phyloP scores from a whole-genome alignment of 2,113 vertebrate genomes.

The Hippolais icterina region DNA sequence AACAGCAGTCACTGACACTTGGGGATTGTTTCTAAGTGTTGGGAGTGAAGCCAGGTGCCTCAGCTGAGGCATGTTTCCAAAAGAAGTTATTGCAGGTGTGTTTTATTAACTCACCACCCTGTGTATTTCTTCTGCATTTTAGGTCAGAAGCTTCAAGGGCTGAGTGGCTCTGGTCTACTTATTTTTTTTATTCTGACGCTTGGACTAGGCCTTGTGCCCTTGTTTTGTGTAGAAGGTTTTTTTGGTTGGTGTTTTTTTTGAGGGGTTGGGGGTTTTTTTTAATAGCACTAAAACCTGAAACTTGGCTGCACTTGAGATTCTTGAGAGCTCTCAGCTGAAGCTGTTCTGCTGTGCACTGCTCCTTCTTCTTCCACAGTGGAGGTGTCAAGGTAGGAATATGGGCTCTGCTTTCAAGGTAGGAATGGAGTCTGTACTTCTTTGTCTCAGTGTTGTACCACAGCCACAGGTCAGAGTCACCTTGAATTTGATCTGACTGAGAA shows the following conservation, averaged over 20 bases:
- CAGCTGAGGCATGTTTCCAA: slow-evolving; percentile 21
- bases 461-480: not conserved
- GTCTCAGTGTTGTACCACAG: not conserved
- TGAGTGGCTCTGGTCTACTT: not conserved
- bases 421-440: not conserved
- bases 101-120: slow-evolving; percentile 30
- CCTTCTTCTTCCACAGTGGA: not conserved
- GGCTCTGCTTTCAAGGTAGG: not conserved
- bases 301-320: not conserved
- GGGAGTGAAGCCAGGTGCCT: slow-evolving; percentile 33
- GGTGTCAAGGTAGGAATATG: not conserved
- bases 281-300: not conserved
- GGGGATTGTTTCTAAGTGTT: not conserved
- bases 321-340: not conserved
- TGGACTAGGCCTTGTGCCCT: not conserved
- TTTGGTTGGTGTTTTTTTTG: not conserved
- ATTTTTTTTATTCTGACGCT: not conserved
- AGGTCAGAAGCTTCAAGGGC: not conserved
- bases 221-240: not conserved
- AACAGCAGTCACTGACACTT: not conserved
- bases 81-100: slow-evolving; percentile 44
- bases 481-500: not conserved
- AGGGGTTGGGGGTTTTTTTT: not conserved
- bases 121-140: not conserved
- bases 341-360: not conserved